Evolutionary conservation across 1,140 invertebrate species (phyloP), one percentile per base, ranked within the genome.

Genomic region (Patella vulgata): DNA sequence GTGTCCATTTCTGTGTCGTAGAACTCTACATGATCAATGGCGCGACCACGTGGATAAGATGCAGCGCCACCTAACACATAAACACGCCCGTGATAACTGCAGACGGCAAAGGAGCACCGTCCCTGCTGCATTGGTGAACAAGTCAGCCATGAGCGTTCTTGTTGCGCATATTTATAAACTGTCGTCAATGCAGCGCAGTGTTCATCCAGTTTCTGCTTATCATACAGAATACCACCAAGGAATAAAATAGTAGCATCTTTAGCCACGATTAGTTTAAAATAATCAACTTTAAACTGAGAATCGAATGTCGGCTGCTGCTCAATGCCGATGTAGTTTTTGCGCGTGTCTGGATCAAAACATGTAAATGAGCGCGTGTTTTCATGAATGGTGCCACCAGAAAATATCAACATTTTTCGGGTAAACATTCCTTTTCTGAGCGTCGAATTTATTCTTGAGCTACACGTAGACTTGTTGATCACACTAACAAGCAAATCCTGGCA

Each of bases 231-330:
- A 2, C 79, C 79, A 40, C 79, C 79, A 31, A 79, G 25, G 21
- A 77, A 75, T 55, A 63, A 78, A 6, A 79, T 64, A 0, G 68
- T 44, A 36, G 65, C 73, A 19, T 73, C 53, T 8, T 66, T 40
- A 9, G 62, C 65, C 1, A 70, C 67, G 1, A 72, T 62, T 11
- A 78, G 36, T 40, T 68, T 53, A 50, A 65, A 79, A 58, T 63
- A 69, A 42, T 78, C 75, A 2, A 81, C 66, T 44, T 70, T 73
- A 59, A 58, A 78, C 33, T 76, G 73, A 52, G 73, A 73, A 62
- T 81, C 79, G 64, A 78, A 79, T 2, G 71, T 74, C 36, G 74
- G 68, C 50, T 79, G 72, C 14, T 67, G 77, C 44, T 73, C 63
- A 3, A 79, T 56, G 9, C 68, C 73, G 25, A 57, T 63, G 53